Evolutionary conservation across 2,888 invertebrate species (phyloP), one percentile per base, ranked within the genome.

Genomic region (Tolmerus cingulatus): DNA sequence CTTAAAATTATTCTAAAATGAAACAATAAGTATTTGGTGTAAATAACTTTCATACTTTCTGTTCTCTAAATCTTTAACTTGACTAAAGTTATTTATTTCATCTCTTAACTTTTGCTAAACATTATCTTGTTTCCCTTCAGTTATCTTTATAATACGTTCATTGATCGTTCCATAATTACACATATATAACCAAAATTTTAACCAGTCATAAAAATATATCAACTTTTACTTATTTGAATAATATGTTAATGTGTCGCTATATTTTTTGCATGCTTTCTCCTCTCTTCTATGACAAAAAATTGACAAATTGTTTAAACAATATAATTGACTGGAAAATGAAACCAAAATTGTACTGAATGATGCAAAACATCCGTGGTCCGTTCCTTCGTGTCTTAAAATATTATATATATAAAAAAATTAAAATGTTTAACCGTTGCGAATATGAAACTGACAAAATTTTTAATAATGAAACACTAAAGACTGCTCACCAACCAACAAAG

Each of bases 401-500:
- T 40, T 40, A 40, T 66, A 66, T 66, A 46, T 46, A 79, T 19
- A 79, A 23, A 46, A 19, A 43, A 23, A 79, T 23, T 0, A 85
- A 74, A 85, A 74, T n/a, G n/a, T 27, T 43, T 8, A 30, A 23
- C 43, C 40, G 19, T 79, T 55, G 79, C 74, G 87, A 82, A 46
- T 30, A 55, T 81, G 88, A 87, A 86, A 74, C 77, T 87, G 86
- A 88, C 88, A 87, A 87, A 81, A 88, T 88, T 89, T 89, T 86
- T 77, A 77, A 74, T 82, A 79, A 86, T 85, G 66, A 89, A 89
- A 91, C 90, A 86, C 86, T 87, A 88, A 89, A 92, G 92, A 92
- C 91, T 90, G 91, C 91, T 91, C 92, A 92, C 91, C 92, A 92
- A 92, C 91, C 91, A 90, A 92, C 92, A 91, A 92, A 92, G 92